These are phyloP conservation scores for Tenualosa ilisha DNA, from an alignment of 2,797 vertebrate genomes.

Conservation along the genomic window DNA sequence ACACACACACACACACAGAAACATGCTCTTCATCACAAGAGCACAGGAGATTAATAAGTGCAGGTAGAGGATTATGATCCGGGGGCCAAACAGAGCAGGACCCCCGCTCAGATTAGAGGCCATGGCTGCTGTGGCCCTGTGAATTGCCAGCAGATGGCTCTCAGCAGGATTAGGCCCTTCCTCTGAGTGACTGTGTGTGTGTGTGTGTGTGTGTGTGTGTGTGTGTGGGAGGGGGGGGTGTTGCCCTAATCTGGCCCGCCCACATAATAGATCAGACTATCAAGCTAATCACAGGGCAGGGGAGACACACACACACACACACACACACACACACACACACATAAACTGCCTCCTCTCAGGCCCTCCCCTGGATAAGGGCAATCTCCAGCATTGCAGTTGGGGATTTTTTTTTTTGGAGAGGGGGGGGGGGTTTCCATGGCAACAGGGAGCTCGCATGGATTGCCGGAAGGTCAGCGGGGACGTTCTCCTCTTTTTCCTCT, in stretches of 20 bases:
- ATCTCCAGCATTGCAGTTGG: neutral
- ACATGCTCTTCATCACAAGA: neutral
- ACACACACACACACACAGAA: neutral
- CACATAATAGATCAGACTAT: slow-evolving; percentile 41
- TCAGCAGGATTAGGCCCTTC: slow-evolving; percentile 59
- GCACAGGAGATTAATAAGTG: slow-evolving; percentile 43
- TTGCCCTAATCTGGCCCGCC: slow-evolving; percentile 43
- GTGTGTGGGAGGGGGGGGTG: slow-evolving; percentile 49
- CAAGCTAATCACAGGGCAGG: slow-evolving; percentile 52
- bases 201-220: neutral
- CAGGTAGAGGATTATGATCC: slow-evolving; percentile 33
- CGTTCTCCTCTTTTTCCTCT: neutral
- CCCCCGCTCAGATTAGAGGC: slow-evolving; percentile 59
- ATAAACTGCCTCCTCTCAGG: slow-evolving; percentile 16
- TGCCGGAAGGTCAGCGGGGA: neutral
- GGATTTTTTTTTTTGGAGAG: neutral
- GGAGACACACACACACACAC: neutral
- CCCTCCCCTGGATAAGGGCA: neutral
- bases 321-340: neutral
- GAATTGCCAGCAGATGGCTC: slow-evolving; percentile 66
- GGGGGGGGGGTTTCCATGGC: slow-evolving; percentile 22
- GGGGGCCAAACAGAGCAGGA: slow-evolving; percentile 30
- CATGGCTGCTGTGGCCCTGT: slow-evolving; percentile 42
- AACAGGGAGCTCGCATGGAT: slow-evolving; percentile 28
- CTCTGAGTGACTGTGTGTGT: slow-evolving; percentile 24